A percentile compares a stretch with the other conserved stretches of the same genome.
Conservation (phyloP, 2,888 invertebrate genomes). For the Spilarctia lutea region DNA sequence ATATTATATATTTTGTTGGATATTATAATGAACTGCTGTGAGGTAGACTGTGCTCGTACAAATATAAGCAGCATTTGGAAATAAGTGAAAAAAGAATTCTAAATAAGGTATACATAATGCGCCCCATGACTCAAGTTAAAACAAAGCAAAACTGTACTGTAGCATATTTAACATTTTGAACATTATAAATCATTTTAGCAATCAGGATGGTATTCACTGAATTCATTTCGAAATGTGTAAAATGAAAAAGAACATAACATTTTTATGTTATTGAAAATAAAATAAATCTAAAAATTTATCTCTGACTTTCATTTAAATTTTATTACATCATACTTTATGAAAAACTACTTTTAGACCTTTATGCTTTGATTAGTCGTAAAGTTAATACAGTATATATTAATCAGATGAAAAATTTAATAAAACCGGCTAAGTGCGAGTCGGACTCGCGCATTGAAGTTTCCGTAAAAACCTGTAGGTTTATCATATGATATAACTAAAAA, state of each 20-base stretch:
- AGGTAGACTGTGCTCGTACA: slow-evolving; percentile 80
- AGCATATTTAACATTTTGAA: slow-evolving; percentile 75
- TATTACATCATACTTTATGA: not conserved
- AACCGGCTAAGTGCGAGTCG: no score
- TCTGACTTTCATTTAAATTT: slow-evolving; percentile 59
- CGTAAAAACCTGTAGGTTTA: no score
- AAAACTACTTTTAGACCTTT: not conserved
- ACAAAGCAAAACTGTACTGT: slow-evolving; percentile 81
- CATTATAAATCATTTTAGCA: slow-evolving; percentile 79
- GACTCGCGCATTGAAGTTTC: no score
- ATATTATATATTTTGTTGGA: slow-evolving; percentile 81
- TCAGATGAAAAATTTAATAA: no score
- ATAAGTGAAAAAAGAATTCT: slow-evolving; percentile 84
- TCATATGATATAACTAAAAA: no score
- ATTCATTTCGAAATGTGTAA: slow-evolving; percentile 84
- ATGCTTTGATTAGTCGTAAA: not conserved
- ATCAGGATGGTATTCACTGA: slow-evolving; percentile 80
- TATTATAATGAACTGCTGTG: slow-evolving; percentile 80
- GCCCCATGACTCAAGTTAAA: slow-evolving; percentile 74
- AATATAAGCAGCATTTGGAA: slow-evolving; percentile 83
- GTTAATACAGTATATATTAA: no score
- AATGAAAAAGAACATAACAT: slow-evolving; percentile 84
- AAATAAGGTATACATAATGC: slow-evolving; percentile 63
- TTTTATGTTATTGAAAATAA: slow-evolving; percentile 88
- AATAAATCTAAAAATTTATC: slow-evolving; percentile 84